Evolutionary conservation across 2,113 vertebrate genomes (phyloP).

Genomic region (Psophia crepitans): DNA sequence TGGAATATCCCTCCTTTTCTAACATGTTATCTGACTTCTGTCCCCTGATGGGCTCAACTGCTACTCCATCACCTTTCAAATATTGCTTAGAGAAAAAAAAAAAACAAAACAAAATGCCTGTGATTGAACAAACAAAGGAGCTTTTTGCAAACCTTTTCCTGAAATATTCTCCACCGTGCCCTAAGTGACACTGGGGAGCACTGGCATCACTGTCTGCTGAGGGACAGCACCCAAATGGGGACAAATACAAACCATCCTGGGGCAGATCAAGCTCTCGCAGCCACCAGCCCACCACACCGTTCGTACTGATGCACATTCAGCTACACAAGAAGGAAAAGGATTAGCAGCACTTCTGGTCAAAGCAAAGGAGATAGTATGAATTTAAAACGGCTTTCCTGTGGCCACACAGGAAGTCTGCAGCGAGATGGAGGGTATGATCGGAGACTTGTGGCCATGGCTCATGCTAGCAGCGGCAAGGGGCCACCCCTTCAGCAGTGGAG

Average conservation of each 20-base stretch:
- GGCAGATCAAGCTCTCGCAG: neutral
- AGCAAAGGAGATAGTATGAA: neutral
- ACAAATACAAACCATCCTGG: neutral
- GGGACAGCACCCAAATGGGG: neutral
- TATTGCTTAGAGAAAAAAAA: neutral
- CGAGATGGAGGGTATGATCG: neutral
- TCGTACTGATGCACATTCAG: neutral
- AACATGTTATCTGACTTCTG: neutral
- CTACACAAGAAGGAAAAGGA: neutral
- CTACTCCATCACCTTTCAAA: neutral
- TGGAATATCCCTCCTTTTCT: neutral
- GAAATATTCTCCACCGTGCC: neutral
- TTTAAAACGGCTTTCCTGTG: neutral
- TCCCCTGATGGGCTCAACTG: neutral
- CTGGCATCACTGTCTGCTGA: neutral
- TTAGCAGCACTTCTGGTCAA: neutral
- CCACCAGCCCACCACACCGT: rapidly evolving
- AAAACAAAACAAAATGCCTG: neutral
- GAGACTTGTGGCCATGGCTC: neutral
- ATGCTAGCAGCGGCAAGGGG: neutral
- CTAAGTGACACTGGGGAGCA: neutral
- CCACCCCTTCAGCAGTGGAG: neutral
- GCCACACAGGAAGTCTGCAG: conserved; percentile 8
- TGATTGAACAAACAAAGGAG: neutral
- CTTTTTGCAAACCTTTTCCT: neutral